Percentiles rank a stretch among this genome's conserved stretches.
These are phyloP conservation scores for Canis aureus DNA, from an alignment of 2,113 vertebrate species.

Conservation along the genomic window DNA sequence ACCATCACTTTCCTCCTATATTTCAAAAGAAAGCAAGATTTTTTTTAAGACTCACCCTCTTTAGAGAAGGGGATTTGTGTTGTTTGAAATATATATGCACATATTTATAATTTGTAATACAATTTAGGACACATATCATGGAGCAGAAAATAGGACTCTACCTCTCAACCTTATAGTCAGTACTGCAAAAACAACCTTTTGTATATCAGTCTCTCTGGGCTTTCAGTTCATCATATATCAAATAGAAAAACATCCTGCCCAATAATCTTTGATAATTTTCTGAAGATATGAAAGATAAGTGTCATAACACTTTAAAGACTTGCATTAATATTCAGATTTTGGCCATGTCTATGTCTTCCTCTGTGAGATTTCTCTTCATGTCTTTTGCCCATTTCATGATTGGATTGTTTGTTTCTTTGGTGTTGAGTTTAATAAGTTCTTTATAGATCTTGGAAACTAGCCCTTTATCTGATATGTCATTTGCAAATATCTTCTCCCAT, in stretches of 20 bases:
- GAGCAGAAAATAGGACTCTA: background rate
- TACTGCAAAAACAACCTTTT: background rate
- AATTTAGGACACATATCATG: background rate
- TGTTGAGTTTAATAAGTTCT: no score
- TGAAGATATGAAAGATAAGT: background rate
- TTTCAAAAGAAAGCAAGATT: background rate
- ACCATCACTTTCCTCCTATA: background rate
- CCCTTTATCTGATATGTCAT: no score
- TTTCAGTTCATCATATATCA: constrained; percentile 4
- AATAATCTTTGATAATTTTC: background rate
- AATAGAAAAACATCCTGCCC: background rate
- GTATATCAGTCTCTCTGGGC: background rate
- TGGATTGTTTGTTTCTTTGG: no score
- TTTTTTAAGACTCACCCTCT: background rate
- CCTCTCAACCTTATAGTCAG: background rate
- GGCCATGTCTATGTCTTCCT: no score
- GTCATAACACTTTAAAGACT: constrained; percentile 25
- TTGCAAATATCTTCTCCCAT: no score
- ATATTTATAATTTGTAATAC: background rate
- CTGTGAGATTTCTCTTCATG: no score
- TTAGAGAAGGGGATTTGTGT: background rate
- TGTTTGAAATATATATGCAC: background rate
- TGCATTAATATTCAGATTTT: constrained; percentile 23
- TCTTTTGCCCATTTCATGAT: no score
- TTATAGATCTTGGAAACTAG: no score